Evolutionary conservation across 2,888 invertebrate species (phyloP).

Genomic region (Pinctada fucata): DNA sequence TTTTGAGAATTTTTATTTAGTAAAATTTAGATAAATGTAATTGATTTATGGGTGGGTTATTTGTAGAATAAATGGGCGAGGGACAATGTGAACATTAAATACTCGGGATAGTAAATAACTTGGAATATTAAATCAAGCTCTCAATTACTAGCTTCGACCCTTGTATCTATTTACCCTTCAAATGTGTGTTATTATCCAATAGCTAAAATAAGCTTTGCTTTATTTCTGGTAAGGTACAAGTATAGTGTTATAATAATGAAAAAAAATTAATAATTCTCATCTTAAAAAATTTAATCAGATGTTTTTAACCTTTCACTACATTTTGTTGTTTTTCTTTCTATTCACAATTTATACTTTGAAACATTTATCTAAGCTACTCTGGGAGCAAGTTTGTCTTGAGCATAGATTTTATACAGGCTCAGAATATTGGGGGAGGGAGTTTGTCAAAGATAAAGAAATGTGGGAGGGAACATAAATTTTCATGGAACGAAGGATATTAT

Average conservation of each 20-base stretch:
- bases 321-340: not conserved
- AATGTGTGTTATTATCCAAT: slow-evolving; percentile 21
- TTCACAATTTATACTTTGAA: not conserved
- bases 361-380: not conserved
- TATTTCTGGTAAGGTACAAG: not conserved
- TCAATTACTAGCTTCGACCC: slow-evolving; percentile 35
- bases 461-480: too few species aligned
- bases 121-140: slow-evolving; percentile 19
- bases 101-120: not conserved
- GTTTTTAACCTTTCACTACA: not conserved
- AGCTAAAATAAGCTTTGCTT: slow-evolving; percentile 16
- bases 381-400: not conserved
- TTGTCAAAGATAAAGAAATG: too few species aligned
- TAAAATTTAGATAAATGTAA: not conserved
- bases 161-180: slow-evolving; percentile 22
- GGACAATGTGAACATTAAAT: not conserved
- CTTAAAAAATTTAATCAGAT: not conserved
- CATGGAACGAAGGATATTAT: too few species aligned
- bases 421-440: too few species aligned
- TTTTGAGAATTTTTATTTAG: slow-evolving; percentile 23
- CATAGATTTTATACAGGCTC: too few species aligned
- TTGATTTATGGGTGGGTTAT: slow-evolving; percentile 11
- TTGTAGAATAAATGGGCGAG: not conserved
- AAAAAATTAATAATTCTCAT: too few species aligned
- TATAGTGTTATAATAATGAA: too few species aligned